phyloP scores from a whole-genome alignment of 2,888 invertebrate genomes.

The Hyalella azteca region DNA sequence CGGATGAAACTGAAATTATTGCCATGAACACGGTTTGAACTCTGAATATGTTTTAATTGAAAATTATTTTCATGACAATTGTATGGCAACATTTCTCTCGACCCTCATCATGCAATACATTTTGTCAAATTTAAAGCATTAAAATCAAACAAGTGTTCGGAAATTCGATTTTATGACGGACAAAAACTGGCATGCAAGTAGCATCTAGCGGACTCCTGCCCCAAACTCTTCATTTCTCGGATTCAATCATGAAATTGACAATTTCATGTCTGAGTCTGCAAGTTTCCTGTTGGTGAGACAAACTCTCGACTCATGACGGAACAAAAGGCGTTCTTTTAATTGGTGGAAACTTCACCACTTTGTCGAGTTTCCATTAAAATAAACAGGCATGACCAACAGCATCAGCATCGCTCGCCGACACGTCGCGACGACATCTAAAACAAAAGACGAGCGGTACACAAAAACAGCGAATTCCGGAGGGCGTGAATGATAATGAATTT shows the following conservation, averaged over 20 bases:
- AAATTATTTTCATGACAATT: too few species aligned
- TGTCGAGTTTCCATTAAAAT: slow-evolving; percentile 34
- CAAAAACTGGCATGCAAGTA: too few species aligned
- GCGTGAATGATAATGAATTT: slow-evolving; percentile 36
- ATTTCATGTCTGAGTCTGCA: slow-evolving; percentile 1
- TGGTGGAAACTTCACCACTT: slow-evolving; percentile 30
- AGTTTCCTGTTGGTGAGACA: slow-evolving; percentile 7
- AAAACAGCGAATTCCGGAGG: slow-evolving; percentile 3
- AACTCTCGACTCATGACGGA: slow-evolving; percentile 10
- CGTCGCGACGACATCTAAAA: slow-evolving; percentile 20
- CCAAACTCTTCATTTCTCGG: not conserved
- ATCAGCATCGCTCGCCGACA: slow-evolving; percentile 26
- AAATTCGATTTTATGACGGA: too few species aligned
- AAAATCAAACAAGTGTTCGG: too few species aligned
- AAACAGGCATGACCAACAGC: slow-evolving; percentile 28
- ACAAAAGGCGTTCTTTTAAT: slow-evolving; percentile 36
- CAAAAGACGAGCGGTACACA: slow-evolving; percentile 21
- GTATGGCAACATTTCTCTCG: too few species aligned
- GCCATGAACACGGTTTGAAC: too few species aligned
- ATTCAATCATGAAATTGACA: slow-evolving; percentile 32
- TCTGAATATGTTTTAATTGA: too few species aligned
- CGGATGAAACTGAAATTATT: too few species aligned
- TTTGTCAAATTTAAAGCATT: too few species aligned
- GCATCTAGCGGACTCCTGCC: not conserved
- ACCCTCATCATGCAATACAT: too few species aligned